These are phyloP conservation scores for Drosophila tanythrix DNA, from an alignment of 2,888 invertebrate genomes.

Conservation along the genomic window DNA sequence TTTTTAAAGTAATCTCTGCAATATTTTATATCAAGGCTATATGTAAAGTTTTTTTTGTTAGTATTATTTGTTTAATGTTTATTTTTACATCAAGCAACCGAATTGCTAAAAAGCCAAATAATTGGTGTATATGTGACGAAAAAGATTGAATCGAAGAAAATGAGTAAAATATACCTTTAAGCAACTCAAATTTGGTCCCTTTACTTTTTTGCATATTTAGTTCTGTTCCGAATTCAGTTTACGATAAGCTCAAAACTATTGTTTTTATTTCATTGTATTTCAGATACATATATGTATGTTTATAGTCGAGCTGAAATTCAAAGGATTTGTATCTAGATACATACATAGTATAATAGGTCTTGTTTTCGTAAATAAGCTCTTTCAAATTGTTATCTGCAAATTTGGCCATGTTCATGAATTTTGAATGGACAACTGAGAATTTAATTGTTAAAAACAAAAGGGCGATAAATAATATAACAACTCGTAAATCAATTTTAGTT, in stretches of 20 bases:
- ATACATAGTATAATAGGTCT: conserved; percentile 6
- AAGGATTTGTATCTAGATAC: conserved; percentile 3
- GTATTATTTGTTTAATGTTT: conserved; percentile 6
- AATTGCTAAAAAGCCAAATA: conserved; percentile 16
- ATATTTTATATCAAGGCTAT: conserved; percentile 63
- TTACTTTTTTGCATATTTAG: conserved; percentile 33
- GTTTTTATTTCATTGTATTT: background rate
- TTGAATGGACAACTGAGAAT: background rate
- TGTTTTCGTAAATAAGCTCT: conserved; percentile 56
- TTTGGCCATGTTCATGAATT: conserved; percentile 6
- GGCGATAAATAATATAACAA: background rate
- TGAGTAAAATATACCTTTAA: conserved; percentile 8
- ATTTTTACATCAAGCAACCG: conserved; percentile 8
- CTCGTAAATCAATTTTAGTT: conserved; percentile 21
- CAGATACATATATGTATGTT: background rate
- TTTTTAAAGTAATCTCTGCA: conserved; percentile 52
- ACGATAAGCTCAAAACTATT: conserved; percentile 5
- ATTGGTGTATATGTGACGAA: background rate
- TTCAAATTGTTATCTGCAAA: conserved; percentile 29
- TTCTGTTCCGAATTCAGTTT: background rate
- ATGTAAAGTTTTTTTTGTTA: conserved; percentile 62
- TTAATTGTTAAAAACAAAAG: conserved; percentile 9
- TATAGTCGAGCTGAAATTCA: conserved; percentile 12
- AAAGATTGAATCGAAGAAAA: background rate
- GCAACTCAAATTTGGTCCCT: conserved; percentile 75